phyloP scores from a whole-genome alignment of 1,140 invertebrate species.

The Apocrypta bakeri region DNA sequence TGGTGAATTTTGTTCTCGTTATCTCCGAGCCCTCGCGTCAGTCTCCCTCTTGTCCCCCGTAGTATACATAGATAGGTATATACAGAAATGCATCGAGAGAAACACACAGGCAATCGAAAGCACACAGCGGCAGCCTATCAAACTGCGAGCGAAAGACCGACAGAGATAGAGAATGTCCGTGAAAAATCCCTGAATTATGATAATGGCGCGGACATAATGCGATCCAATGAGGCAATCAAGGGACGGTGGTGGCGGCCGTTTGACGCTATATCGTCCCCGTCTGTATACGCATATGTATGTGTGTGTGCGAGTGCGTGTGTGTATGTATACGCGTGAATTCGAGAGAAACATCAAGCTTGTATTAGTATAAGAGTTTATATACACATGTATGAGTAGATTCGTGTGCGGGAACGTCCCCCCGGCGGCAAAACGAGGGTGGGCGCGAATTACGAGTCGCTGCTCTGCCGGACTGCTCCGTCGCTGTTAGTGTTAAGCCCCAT shows the following conservation, averaged over 20 bases:
- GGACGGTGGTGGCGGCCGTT: conserved; percentile 64
- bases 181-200: conserved; percentile 74
- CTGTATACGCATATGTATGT: conserved; percentile 41
- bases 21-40: not conserved
- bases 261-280: conserved; percentile 53
- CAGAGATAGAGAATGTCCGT: conserved; percentile 44
- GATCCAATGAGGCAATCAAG: conserved; percentile 75
- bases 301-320: conserved; percentile 50
- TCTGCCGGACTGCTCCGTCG: not conserved
- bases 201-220: conserved; percentile 73
- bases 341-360: not conserved
- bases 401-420: conserved; percentile 45
- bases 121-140: not conserved
- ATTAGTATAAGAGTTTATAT: not conserved
- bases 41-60: not conserved
- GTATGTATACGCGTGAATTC: not conserved
- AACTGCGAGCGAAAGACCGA: not conserved
- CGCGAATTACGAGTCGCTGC: conserved; percentile 47
- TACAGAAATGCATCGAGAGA: too few species aligned
- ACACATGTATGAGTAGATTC: too few species aligned
- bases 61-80: not conserved
- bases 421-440: not conserved
- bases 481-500: conserved; percentile 48
- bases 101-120: not conserved
- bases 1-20: not conserved